phyloP scores from a whole-genome alignment of 2,888 invertebrate genomes.

The Apeira syringaria region DNA sequence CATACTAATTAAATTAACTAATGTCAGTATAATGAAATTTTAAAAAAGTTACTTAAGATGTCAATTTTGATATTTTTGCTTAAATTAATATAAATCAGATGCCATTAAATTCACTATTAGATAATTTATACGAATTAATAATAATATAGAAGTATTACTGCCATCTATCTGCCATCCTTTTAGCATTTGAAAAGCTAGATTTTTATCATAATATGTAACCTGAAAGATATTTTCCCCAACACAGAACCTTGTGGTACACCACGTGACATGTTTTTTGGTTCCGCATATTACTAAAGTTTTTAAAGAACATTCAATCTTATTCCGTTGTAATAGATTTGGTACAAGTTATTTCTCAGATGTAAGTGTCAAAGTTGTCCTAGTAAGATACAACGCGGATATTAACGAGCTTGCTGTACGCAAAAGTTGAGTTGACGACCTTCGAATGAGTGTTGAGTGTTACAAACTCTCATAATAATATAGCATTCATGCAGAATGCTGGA shows the following conservation, averaged over 20 bases:
- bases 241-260: conserved; percentile 49
- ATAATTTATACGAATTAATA: too few relatives aligned
- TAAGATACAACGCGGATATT: conserved; percentile 63
- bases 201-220: conserved; percentile 30
- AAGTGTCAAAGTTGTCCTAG: conserved; percentile 35
- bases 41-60: too few relatives aligned
- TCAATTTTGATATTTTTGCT: too few relatives aligned
- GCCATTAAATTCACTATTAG: too few relatives aligned
- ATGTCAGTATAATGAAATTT: too few relatives aligned
- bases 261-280: conserved; percentile 32
- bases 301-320: conserved; percentile 36
- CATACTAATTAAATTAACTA: too few relatives aligned
- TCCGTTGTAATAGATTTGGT: conserved; percentile 29
- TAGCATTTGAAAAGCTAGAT: conserved; percentile 35
- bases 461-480: neutral
- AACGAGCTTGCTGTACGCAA: conserved; percentile 64
- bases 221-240: conserved; percentile 46
- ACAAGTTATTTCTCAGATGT: conserved; percentile 22
- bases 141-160: too few relatives aligned
- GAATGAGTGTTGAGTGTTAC: conserved; percentile 39
- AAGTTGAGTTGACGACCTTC: conserved; percentile 71
- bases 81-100: too few relatives aligned
- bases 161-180: too few relatives aligned
- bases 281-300: conserved; percentile 5
- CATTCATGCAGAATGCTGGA: too few relatives aligned